Conservation (phyloP, 2,113 vertebrate genomes). For the Arvicanthis niloticus region DNA sequence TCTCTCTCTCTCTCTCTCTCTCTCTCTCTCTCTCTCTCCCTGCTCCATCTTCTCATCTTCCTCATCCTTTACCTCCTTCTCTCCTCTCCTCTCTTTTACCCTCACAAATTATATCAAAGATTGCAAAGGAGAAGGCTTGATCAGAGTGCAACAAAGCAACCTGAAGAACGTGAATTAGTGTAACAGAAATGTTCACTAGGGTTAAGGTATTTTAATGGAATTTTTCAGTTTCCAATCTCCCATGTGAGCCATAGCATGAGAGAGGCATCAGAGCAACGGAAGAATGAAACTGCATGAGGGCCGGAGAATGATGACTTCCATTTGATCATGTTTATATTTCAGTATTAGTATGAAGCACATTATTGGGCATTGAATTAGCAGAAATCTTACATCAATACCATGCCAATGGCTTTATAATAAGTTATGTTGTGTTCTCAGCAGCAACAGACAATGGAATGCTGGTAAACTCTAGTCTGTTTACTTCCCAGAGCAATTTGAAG, state of each 20-base stretch:
- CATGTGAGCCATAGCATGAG: not conserved
- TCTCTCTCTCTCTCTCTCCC: no score
- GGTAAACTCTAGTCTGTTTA: not conserved
- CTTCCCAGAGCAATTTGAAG: not conserved
- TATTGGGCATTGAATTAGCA: not conserved
- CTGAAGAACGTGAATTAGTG: conserved; percentile 23
- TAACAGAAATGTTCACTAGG: not conserved
- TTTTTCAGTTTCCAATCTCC: conserved; percentile 24
- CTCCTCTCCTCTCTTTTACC: no score
- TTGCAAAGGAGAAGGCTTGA: not conserved
- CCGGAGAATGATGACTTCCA: not conserved
- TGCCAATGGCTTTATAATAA: not conserved
- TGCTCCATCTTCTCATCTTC: no score
- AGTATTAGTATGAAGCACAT: not conserved
- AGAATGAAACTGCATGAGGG: not conserved
- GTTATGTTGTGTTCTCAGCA: not conserved
- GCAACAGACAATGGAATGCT: not conserved
- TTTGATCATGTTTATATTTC: conserved; percentile 14
- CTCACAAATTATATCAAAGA: not conserved
- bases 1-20: not conserved
- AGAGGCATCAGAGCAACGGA: not conserved
- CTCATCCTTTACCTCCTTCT: no score
- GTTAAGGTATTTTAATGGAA: not conserved
- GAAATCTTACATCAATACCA: not conserved
- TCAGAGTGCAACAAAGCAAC: not conserved